phyloP scores from a whole-genome alignment of 2,113 vertebrate genomes.

The Prietella phreatophila region DNA sequence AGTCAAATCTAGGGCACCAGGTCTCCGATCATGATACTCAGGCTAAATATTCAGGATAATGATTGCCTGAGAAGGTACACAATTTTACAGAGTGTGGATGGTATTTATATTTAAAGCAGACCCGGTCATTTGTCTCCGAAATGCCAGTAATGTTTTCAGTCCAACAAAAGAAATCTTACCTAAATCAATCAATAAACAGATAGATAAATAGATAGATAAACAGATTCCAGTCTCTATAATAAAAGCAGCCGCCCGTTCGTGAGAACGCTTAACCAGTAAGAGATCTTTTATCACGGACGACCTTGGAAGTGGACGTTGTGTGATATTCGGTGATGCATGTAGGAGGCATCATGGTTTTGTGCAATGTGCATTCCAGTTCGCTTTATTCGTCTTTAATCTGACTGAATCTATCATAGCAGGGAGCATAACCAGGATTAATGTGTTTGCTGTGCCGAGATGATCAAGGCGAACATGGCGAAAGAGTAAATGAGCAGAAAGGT shows the following conservation, averaged over 20 bases:
- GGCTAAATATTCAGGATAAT: constrained; percentile 12
- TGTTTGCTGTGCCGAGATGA: neutral
- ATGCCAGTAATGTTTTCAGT: constrained; percentile 16
- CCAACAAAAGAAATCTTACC: neutral
- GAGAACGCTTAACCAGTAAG: neutral
- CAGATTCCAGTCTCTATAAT: neutral
- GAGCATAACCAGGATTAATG: neutral
- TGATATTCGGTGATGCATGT: constrained; percentile 9
- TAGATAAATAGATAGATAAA: neutral
- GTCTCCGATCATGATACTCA: neutral
- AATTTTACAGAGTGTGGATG: constrained; percentile 18
- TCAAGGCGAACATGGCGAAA: neutral
- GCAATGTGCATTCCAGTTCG: neutral
- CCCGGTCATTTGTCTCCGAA: neutral
- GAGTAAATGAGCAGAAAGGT: neutral
- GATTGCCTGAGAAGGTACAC: neutral
- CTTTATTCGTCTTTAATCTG: neutral
- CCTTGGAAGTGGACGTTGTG: no score
- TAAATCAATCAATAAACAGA: neutral
- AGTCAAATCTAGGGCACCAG: constrained; percentile 23
- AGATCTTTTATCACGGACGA: neutral
- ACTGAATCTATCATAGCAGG: neutral
- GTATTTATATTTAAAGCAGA: constrained; percentile 34
- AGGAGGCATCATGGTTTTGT: neutral
- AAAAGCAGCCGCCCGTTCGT: neutral